A percentile compares a stretch with the other conserved stretches of the same genome.
Conservation (phyloP, 2,888 invertebrate species). For the Melinaea marsaeus region DNA sequence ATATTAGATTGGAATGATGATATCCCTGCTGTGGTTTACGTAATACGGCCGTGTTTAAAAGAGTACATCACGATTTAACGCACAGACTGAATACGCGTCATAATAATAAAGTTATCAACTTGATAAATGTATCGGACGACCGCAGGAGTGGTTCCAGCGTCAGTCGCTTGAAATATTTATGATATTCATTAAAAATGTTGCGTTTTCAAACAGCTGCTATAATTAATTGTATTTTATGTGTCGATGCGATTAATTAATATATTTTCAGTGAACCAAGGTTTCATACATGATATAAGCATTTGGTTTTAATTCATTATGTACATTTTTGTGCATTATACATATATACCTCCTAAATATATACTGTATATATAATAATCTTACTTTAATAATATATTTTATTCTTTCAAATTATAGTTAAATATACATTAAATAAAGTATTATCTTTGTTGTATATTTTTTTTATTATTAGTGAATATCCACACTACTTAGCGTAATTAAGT, state of each 20-base stretch:
- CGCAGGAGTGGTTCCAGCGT: conserved; percentile 16
- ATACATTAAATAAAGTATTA: too few relatives aligned
- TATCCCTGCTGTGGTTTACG: conserved; percentile 17
- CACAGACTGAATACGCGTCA: conserved; percentile 25
- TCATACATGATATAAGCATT: too few relatives aligned
- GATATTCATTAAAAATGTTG: conserved; percentile 5
- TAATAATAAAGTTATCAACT: conserved; percentile 25
- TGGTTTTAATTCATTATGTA: too few relatives aligned
- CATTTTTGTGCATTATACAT: too few relatives aligned
- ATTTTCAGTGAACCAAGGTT: background rate
- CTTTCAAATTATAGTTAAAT: too few relatives aligned
- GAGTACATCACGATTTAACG: conserved; percentile 22
- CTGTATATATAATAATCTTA: too few relatives aligned
- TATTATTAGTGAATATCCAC: too few relatives aligned
- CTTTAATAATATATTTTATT: too few relatives aligned
- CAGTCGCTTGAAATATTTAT: conserved; percentile 14
- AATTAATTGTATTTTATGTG: conserved; percentile 5
- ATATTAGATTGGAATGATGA: conserved; percentile 18
- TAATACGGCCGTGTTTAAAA: conserved; percentile 24
- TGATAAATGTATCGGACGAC: conserved; percentile 22
- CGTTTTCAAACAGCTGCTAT: background rate
- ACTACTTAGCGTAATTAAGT: too few relatives aligned
- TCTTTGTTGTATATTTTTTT: too few relatives aligned
- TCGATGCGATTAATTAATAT: background rate
- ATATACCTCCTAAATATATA: too few relatives aligned